phyloP scores from a whole-genome alignment of 2,113 vertebrate genomes.

The Platanista minor region DNA sequence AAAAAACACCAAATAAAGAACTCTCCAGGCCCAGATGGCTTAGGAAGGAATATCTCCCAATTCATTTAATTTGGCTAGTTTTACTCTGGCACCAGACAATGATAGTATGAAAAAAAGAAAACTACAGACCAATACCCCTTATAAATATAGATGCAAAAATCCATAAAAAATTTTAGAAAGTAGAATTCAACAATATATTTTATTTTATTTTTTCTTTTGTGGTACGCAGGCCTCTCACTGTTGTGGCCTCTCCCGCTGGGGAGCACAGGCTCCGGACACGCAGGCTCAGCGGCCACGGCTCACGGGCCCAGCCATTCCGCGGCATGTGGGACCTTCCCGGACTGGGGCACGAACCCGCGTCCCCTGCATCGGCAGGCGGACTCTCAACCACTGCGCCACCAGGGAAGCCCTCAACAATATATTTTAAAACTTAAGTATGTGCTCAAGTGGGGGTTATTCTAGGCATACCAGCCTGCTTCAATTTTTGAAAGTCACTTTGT shows the following conservation, averaged over 20 bases:
- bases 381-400: too few relatives aligned
- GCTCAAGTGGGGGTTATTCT: neutral
- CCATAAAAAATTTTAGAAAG: neutral
- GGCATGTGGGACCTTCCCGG: too few relatives aligned
- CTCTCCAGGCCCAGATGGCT: neutral
- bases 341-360: too few relatives aligned
- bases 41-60: neutral
- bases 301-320: too few relatives aligned
- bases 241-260: too few relatives aligned
- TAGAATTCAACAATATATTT: neutral
- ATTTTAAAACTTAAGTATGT: neutral
- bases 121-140: neutral
- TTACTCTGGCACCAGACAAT: too few relatives aligned
- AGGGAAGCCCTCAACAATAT: neutral
- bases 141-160: neutral
- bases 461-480: neutral
- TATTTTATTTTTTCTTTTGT: too few relatives aligned
- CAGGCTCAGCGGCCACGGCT: too few relatives aligned
- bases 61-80: neutral
- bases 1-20: neutral
- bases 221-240: too few relatives aligned
- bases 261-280: too few relatives aligned
- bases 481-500: neutral
- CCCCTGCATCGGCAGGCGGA: too few relatives aligned
- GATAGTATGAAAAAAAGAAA: neutral